Evolutionary conservation across 1,140 invertebrate genomes (phyloP).

Genomic region (Leguminivora glycinivorella): DNA sequence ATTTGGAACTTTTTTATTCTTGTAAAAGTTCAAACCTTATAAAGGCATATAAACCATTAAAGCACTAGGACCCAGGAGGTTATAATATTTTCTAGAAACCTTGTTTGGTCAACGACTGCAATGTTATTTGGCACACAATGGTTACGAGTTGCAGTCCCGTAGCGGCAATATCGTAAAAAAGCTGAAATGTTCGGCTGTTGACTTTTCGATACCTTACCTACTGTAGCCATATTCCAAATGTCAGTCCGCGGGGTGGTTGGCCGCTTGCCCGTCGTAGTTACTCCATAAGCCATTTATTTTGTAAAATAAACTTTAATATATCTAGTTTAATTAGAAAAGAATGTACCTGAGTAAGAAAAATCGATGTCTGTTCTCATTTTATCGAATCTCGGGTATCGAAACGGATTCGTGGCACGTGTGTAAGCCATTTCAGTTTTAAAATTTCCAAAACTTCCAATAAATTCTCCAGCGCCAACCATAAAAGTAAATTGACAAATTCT

Average conservation of each 20-base stretch:
- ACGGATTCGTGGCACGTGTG: background rate
- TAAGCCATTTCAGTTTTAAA: background rate
- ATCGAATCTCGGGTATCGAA: background rate
- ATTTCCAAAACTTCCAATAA: background rate
- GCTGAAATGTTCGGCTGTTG: background rate
- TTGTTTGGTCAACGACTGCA: background rate
- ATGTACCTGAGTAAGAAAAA: background rate
- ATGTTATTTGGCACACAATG: background rate
- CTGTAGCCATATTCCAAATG: background rate
- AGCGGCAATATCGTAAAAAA: background rate
- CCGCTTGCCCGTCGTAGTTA: background rate
- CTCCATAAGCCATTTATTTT: background rate
- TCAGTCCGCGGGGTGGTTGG: background rate
- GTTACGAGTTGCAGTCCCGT: background rate
- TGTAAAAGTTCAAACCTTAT: no score
- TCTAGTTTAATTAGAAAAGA: background rate
- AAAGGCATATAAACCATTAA: no score
- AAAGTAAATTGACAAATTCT: slow-evolving; percentile 13
- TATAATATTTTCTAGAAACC: background rate
- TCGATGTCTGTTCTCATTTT: background rate
- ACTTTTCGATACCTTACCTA: background rate
- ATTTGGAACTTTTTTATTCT: no score
- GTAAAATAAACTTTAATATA: background rate
- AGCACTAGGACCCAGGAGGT: no score
- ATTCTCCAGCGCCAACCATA: slow-evolving; percentile 6